These are phyloP conservation scores for Buathra laborator DNA, from an alignment of 2,888 invertebrate genomes.

Conservation along the genomic window DNA sequence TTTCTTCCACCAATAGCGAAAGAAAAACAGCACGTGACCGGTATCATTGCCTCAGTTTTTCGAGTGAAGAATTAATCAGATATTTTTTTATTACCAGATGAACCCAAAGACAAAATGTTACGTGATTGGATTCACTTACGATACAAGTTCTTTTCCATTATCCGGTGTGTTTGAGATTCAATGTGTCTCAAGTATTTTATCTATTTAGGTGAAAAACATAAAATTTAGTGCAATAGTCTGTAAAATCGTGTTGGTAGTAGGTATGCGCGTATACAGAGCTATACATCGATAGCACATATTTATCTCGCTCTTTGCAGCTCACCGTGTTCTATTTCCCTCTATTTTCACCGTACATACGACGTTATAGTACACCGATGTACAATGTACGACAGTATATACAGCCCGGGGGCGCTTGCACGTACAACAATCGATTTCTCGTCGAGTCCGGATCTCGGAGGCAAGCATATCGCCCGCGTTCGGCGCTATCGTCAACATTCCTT, in stretches of 20 bases:
- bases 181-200: not conserved
- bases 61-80: no score
- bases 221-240: conserved; percentile 35
- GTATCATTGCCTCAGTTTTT: no score
- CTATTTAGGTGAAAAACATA: conserved; percentile 5
- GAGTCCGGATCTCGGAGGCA: conserved; percentile 63
- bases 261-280: not conserved
- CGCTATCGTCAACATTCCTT: conserved; percentile 59
- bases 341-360: conserved; percentile 34
- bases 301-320: conserved; percentile 46
- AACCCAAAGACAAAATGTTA: not conserved
- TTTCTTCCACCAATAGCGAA: no score
- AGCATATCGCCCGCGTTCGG: conserved; percentile 19
- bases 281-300: conserved; percentile 36
- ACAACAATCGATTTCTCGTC: conserved; percentile 68
- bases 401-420: conserved; percentile 54
- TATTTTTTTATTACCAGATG: not conserved
- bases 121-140: not conserved
- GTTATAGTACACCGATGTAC: conserved; percentile 37
- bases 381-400: conserved; percentile 20
- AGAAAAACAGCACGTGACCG: no score
- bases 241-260: conserved; percentile 31
- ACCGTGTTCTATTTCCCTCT: conserved; percentile 48
- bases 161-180: not conserved
- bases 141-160: not conserved